Percentiles rank a stretch among this genome's conserved stretches.
Evolutionary conservation across 2,888 invertebrate species (phyloP).

Genomic region (Hylaea fasciaria): DNA sequence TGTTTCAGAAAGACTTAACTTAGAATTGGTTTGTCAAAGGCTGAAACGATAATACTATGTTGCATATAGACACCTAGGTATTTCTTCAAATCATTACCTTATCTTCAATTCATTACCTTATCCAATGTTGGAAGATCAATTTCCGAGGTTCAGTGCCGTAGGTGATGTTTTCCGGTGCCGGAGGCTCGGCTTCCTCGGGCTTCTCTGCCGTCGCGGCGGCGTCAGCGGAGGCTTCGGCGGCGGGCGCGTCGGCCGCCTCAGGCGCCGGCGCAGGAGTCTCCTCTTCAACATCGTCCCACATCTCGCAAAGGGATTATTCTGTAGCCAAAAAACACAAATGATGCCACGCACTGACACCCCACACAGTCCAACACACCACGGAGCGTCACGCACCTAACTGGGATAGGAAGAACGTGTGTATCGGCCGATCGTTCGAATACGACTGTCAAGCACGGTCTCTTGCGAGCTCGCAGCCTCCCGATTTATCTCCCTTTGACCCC

Average conservation of each 20-base stretch:
- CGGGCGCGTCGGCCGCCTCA: constrained; percentile 51
- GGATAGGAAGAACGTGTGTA: constrained; percentile 76
- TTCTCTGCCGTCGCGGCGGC: constrained; percentile 53
- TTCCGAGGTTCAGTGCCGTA: constrained; percentile 86
- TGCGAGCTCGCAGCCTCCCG: constrained; percentile 73
- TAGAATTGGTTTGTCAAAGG: too few species aligned
- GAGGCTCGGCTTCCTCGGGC: constrained; percentile 75
- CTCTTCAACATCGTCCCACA: constrained; percentile 86
- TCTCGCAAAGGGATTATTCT: constrained; percentile 71
- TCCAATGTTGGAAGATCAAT: constrained; percentile 92
- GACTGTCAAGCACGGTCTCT: constrained; percentile 69
- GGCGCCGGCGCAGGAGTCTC: constrained; percentile 64
- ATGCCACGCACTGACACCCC: constrained; percentile 45
- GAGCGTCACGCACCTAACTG: constrained; percentile 69
- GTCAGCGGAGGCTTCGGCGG: constrained; percentile 40
- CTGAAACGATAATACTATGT: too few species aligned
- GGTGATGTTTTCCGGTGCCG: constrained; percentile 69
- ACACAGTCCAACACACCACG: constrained; percentile 50
- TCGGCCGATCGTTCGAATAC: constrained; percentile 76
- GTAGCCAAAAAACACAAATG: constrained; percentile 64
- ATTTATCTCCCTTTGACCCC: constrained; percentile 81
- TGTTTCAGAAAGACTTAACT: too few species aligned
- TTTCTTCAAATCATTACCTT: too few species aligned
- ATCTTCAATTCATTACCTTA: constrained; percentile 82
- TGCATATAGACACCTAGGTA: neutral